These are phyloP conservation scores for Furcifer pardalis DNA, from an alignment of 2,797 vertebrate genomes.

Conservation along the genomic window DNA sequence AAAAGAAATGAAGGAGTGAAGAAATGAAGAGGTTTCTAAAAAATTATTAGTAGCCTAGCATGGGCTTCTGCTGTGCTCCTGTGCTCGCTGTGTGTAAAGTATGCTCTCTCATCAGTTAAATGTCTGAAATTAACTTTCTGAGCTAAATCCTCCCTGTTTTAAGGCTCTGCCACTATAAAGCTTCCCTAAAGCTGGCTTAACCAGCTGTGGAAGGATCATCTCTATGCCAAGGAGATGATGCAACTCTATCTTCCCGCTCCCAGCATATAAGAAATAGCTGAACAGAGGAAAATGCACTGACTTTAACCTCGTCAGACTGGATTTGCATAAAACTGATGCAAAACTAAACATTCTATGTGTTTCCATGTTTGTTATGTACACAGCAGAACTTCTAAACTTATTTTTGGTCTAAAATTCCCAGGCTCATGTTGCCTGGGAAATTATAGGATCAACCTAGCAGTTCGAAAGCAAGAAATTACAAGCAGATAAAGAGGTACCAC, in stretches of 20 bases:
- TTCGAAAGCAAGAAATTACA: too few species aligned
- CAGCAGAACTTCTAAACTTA: too few species aligned
- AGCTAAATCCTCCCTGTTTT: not conserved
- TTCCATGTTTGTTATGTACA: too few species aligned
- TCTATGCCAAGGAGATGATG: not conserved
- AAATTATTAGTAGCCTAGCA: not conserved
- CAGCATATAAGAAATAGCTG: not conserved
- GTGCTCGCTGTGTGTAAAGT: not conserved
- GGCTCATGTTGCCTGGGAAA: too few species aligned
- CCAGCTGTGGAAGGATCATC: constrained; percentile 1
- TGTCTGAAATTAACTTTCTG: constrained; percentile 5
- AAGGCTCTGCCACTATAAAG: constrained; percentile 5
- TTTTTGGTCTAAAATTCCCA: too few species aligned
- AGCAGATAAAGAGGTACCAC: too few species aligned
- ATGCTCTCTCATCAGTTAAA: constrained; percentile 2
- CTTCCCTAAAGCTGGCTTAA: not conserved
- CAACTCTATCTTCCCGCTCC: not conserved
- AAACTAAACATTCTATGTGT: too few species aligned
- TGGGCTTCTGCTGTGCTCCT: not conserved
- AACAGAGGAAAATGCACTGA: not conserved
- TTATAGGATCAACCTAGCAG: too few species aligned
- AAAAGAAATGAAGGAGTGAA: too few species aligned
- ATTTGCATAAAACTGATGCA: not conserved
- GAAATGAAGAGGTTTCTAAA: not conserved
- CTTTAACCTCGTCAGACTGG: not conserved